Base-by-base conservation (phyloP, 2,113 vertebrate genomes). In the Rhinopomastus cyanomelas region DNA sequence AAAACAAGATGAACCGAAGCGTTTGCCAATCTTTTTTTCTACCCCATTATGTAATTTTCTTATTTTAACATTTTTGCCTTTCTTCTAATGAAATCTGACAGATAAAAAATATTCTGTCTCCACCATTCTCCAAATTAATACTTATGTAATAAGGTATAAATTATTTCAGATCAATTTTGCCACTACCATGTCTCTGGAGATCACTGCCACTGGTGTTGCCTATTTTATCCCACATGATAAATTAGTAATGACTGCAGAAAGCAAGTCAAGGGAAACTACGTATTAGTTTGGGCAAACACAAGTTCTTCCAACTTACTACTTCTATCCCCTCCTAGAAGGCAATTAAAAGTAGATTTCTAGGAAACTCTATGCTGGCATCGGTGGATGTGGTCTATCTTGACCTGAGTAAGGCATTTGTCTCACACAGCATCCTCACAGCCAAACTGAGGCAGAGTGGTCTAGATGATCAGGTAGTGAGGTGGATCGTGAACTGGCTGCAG, bases 91-190 rank as follows among this genome's bases (percentile, higher is more conserved):
- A 91, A 84, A 61, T 81, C 36, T 32, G 27, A 88, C 81, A 44
- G 26, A 81, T 81, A n/a, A 49, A 57, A 87, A 92, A 88, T 64
- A 88, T 12, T 83, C n/a, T 51, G 30, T 84, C 67, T 30, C 21
- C 30, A 53, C 44, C 13, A 23, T 86, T 72, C 61, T 79, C 77
- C 60, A 72, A 78, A 30, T 81, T 86, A 88, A 81, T 74, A 67
- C 53, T 5, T 3, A 25, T 60, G 34, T 72, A 94, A 48, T 53
- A 36, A 52, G 1, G 0, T 80, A 71, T 37, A 66, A 85, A 77
- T 77, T 93, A 92, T 80, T 92, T 85, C 79, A 85, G 46, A 73
- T 80, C 60, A 67, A 34, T 92, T 75, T 87, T 80, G 29, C 79
- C 39, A 52, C 82, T 74, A 69, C 36, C 71, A 27, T 29, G 36